Conservation (phyloP, 1,140 invertebrate species). For the Plutomurus gul region DNA sequence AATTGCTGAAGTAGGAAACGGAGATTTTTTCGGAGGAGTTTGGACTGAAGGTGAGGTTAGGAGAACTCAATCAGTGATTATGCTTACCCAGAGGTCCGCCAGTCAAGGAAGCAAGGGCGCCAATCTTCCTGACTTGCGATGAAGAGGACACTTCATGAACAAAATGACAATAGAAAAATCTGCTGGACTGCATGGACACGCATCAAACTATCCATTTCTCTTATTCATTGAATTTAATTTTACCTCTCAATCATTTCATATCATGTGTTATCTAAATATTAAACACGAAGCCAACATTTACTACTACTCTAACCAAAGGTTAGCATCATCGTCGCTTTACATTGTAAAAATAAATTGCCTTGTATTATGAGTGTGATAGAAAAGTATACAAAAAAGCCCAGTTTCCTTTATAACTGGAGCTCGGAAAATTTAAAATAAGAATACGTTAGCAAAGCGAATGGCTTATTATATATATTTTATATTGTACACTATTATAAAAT, state of each 20-base stretch:
- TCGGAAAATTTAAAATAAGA: neutral
- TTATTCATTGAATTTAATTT: conserved; percentile 19
- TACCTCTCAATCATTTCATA: neutral
- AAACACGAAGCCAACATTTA: neutral
- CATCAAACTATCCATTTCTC: conserved; percentile 23
- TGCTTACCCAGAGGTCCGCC: conserved; percentile 49
- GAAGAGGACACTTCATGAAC: conserved; percentile 48
- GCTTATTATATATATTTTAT: neutral
- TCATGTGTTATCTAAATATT: neutral
- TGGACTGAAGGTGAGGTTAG: neutral
- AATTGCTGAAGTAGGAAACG: too few relatives aligned
- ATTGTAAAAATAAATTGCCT: neutral
- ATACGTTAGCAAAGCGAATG: neutral
- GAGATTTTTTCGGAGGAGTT: neutral
- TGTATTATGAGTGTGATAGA: too few relatives aligned
- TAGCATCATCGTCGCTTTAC: neutral
- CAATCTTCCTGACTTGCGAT: conserved; percentile 36
- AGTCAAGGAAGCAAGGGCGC: conserved; percentile 45
- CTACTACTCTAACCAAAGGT: neutral
- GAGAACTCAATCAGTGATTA: conserved; percentile 19
- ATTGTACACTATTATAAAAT: neutral
- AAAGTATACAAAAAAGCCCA: neutral
- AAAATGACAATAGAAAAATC: conserved; percentile 43
- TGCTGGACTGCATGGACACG: conserved; percentile 8
- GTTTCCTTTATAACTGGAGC: conserved; percentile 23